Evolutionary conservation across 2,888 invertebrate genomes (phyloP), one percentile per base, ranked within the genome.

Genomic region (Glaucopsyche alexis): DNA sequence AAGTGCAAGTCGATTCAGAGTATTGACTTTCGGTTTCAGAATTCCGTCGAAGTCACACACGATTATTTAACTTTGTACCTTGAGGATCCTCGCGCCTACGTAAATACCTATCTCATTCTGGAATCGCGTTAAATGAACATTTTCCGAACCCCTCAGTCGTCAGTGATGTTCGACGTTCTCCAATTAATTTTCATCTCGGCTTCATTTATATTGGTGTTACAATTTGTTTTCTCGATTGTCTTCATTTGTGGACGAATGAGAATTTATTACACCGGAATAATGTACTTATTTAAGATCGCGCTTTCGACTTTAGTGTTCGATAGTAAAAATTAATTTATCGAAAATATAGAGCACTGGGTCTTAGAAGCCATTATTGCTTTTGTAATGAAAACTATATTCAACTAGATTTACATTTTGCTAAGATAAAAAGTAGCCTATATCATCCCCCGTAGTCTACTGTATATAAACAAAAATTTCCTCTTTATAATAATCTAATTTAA

Each of bases 41-140:
- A 42, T 42, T 42, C 6, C 42, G 11, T 55, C 55, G 60, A 19
- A 38, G 60, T 60, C 29, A 60, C 29, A 60, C 7, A 60, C 29
- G 60, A 66, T 42, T 66, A 16, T 66, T 66, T 66, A 42, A 66
- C 66, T 66, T 66, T 66, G 66, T 66, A n/a, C 42, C 65, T 65
- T 69, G 13, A 47, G 69, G 45, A 49, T 47, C 42, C 42, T 47
- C 29, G 13, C 69, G 19, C 47, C 19, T 49, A 47, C 4, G 45
- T 45, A 9, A 67, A 67, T 67, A 47, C 47, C 64, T 16, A 29
- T 69, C 42, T 45, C 11, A 19, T 47, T 69, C 69, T 69, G 14
- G 47, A 67, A 45, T 47, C 29, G 19, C 69, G 49, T 7, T 3
- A 45, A 67, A 67, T 45, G 42, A 69, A 69, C 69, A 9, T 29